phyloP scores from a whole-genome alignment of 1,140 invertebrate genomes.

The Caenorhabditis remanei region DNA sequence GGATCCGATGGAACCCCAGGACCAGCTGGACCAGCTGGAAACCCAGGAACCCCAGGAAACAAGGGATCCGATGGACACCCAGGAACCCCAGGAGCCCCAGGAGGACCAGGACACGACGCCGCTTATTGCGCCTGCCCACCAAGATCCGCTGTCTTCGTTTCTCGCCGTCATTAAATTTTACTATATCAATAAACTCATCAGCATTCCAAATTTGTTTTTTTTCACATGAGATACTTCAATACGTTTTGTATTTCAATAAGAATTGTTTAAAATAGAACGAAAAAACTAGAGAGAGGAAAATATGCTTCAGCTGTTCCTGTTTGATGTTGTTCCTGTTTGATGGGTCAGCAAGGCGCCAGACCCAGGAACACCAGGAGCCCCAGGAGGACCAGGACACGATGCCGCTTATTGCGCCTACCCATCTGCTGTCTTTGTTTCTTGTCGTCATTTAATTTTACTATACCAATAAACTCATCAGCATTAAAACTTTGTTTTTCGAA shows the following conservation, averaged over 20 bases:
- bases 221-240: too few species aligned
- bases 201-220: slow-evolving; percentile 17
- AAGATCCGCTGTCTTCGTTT: slow-evolving; percentile 61
- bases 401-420: slow-evolving; percentile 65
- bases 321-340: too few species aligned
- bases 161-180: slow-evolving; percentile 37
- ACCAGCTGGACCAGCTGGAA: slow-evolving; percentile 57
- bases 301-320: too few species aligned
- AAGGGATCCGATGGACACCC: slow-evolving; percentile 45
- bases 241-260: too few species aligned
- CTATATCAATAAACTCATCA: slow-evolving; percentile 31
- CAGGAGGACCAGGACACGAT: slow-evolving; percentile 58
- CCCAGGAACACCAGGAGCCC: slow-evolving; percentile 37
- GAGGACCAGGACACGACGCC: slow-evolving; percentile 62
- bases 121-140: slow-evolving; percentile 65
- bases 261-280: too few species aligned
- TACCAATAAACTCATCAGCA: slow-evolving; percentile 36
- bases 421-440: slow-evolving; percentile 58
- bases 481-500: background rate
- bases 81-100: slow-evolving; percentile 32
- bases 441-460: slow-evolving; percentile 28
- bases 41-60: slow-evolving; percentile 43
- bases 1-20: slow-evolving; percentile 57
- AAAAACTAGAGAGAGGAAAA: too few species aligned
- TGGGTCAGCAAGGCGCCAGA: too few species aligned